Evolutionary conservation across 1,140 invertebrate genomes (phyloP), one percentile per base, ranked within the genome.

Genomic region (Colletes latitarsis): DNA sequence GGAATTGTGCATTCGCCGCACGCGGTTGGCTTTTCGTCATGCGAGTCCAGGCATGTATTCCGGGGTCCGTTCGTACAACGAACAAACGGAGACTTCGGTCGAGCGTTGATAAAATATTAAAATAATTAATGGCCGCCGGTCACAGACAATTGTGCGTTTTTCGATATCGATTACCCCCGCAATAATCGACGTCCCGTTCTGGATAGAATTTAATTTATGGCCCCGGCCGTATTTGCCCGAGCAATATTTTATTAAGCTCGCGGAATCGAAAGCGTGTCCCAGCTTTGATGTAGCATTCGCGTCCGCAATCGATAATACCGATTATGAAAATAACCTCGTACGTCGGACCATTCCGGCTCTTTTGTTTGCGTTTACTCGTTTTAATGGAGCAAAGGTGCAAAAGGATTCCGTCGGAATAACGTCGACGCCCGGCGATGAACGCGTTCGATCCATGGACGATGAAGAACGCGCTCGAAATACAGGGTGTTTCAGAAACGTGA

Each of bases 11-110:
- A 73, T 73, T 73, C 71, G 41, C 15, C 71, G 58, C 71, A 62
- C 71, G 71, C 58, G 71, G 43, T 39, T 19, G 6, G 30, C 58
- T 57, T 73, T 62, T 49, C 71, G 71, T 62, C 58, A n/a, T 43
- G 0, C 49, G 10, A 49, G 9, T 49, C 43, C 30, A 30, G 49
- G 1, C 10, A 49, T 12, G 49, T 12, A 10, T 49, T 12, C 49
- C 3, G 1, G 49, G 9, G 46, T 49, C 71, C 39, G 4, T 0
- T 15, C n/a, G 19, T 43, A 15, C 19, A 19, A 17, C 14, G 9
- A 69, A 69, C 67, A 69, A 69, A 39, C 57, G 57, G 17, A 58
- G 57, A 6, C n/a, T 5, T n/a, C 17, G 55, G 55, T 57, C 55
- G 15, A 6, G 55, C 21, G 52, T 15, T 70, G 30, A 70, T 41